A percentile compares a stretch with the other conserved stretches of the same genome.
phyloP scores from a whole-genome alignment of 2,888 invertebrate species.

The Nomada hirtipes region DNA sequence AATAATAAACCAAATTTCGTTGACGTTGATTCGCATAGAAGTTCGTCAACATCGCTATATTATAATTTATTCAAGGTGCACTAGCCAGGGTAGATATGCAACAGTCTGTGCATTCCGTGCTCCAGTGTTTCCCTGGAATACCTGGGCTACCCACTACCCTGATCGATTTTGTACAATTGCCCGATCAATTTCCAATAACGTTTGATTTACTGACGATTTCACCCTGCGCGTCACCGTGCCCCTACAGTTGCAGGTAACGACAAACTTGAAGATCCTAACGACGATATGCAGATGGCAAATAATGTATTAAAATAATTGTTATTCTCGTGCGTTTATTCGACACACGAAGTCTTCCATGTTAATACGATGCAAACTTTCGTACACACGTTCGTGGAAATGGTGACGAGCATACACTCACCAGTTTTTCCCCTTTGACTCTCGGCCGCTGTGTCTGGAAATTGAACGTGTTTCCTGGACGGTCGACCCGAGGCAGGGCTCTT shows the following conservation, averaged over 20 bases:
- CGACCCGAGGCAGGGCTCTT: slow-evolving; percentile 83
- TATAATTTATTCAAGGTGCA: neutral
- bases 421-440: slow-evolving; percentile 61
- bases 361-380: no score
- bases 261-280: no score
- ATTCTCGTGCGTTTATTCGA: no score
- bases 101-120: neutral
- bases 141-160: neutral
- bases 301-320: no score
- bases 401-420: slow-evolving; percentile 58
- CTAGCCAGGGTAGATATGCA: neutral
- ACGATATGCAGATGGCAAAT: no score
- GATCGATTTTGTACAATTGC: neutral
- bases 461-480: slow-evolving; percentile 88
- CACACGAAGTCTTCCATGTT: no score
- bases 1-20: neutral
- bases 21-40: neutral
- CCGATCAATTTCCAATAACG: slow-evolving; percentile 5
- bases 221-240: neutral
- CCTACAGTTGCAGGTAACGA: neutral
- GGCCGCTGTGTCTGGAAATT: slow-evolving; percentile 86
- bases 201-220: slow-evolving; percentile 2
- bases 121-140: neutral
- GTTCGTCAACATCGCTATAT: neutral
- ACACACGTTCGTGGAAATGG: no score